phyloP scores from a whole-genome alignment of 1,140 invertebrate genomes.

The Leptinotarsa lineolata region DNA sequence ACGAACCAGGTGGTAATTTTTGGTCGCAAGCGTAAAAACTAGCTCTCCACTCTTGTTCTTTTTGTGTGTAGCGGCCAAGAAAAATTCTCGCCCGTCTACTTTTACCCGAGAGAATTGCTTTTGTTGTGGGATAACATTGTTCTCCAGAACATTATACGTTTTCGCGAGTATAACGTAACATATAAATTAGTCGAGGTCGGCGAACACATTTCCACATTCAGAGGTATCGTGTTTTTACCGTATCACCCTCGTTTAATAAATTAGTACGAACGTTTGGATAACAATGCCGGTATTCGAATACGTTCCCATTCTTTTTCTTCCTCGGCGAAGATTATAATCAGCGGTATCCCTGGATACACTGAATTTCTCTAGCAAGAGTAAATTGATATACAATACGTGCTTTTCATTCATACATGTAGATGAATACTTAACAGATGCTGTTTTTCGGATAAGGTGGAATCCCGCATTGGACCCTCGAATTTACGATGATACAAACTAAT shows the following conservation, averaged over 20 bases:
- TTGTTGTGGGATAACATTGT: conserved; percentile 3
- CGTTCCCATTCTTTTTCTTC: neutral
- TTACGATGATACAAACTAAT: no score
- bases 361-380: no score
- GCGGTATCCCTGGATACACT: no score
- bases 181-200: conserved; percentile 6
- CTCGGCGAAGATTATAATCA: no score
- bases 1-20: neutral
- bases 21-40: neutral
- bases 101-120: conserved; percentile 6
- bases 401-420: no score
- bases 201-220: conserved; percentile 6
- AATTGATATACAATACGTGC: no score
- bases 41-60: neutral
- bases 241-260: neutral
- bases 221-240: conserved; percentile 1
- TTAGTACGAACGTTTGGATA: neutral
- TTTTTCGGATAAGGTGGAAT: no score
- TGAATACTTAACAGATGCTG: no score
- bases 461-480: no score
- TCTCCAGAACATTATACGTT: neutral
- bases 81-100: neutral
- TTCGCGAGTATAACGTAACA: conserved; percentile 1
- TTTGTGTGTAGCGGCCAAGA: conserved; percentile 1
- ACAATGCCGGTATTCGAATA: neutral